These are phyloP conservation scores for Timandra comae DNA, from an alignment of 2,888 invertebrate species.

Conservation along the genomic window DNA sequence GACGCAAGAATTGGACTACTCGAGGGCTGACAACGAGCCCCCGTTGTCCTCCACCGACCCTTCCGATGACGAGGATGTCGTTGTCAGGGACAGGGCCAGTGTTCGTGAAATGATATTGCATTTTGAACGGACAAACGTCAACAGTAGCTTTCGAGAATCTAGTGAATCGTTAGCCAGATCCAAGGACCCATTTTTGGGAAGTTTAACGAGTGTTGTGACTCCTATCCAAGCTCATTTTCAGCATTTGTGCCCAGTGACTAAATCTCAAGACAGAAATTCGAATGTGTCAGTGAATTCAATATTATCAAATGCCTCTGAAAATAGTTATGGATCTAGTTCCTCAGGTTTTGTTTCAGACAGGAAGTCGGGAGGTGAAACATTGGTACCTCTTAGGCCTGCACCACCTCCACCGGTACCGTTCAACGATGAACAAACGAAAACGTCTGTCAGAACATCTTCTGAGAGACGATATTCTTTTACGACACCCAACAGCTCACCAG, in stretches of 20 bases:
- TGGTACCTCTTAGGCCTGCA: constrained; percentile 62
- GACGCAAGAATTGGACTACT: constrained; percentile 60
- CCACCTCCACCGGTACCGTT: constrained; percentile 64
- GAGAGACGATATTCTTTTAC: constrained; percentile 55
- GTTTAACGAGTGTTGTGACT: constrained; percentile 60
- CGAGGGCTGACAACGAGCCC: constrained; percentile 48
- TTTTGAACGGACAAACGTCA: constrained; percentile 55
- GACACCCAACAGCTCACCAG: constrained; percentile 57
- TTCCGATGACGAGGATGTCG: constrained; percentile 56
- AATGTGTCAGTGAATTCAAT: constrained; percentile 71
- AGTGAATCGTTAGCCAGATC: constrained; percentile 55
- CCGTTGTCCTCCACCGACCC: constrained; percentile 45
- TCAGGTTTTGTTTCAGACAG: constrained; percentile 68
- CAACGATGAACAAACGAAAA: constrained; percentile 34
- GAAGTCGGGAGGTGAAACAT: constrained; percentile 44
- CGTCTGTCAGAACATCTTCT: constrained; percentile 7
- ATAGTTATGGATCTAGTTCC: constrained; percentile 68
- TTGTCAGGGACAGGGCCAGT: constrained; percentile 51
- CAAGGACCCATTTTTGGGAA: constrained; percentile 50
- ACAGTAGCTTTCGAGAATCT: constrained; percentile 42
- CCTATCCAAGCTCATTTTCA: constrained; percentile 59
- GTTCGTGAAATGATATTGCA: constrained; percentile 67
- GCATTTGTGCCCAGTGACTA: constrained; percentile 52
- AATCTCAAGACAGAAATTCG: constrained; percentile 62
- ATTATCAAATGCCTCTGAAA: constrained; percentile 65